Conservation (phyloP, 2,797 vertebrate genomes). For the Vireo griseus region DNA sequence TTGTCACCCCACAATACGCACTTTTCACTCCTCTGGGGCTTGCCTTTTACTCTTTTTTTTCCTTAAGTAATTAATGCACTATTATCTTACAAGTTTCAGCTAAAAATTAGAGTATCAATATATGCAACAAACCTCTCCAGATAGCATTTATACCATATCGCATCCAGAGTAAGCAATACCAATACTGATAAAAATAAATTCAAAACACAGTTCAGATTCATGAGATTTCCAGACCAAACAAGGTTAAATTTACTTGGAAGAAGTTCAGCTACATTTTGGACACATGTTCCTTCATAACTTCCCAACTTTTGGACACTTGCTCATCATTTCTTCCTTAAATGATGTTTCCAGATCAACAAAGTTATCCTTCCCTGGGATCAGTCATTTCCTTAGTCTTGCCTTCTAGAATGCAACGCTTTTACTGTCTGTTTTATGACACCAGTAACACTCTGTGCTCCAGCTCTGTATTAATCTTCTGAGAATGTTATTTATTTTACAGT, state of each 20-base stretch:
- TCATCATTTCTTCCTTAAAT: slow-evolving; percentile 29
- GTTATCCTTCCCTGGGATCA: background rate
- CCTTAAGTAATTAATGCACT: background rate
- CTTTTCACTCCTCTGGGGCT: background rate
- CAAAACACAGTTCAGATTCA: background rate
- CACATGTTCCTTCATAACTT: background rate
- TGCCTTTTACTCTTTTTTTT: background rate
- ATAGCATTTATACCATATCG: background rate
- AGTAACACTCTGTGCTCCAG: slow-evolving; percentile 38
- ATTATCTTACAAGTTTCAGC: background rate
- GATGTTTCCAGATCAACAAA: slow-evolving; percentile 48
- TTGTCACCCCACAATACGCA: background rate
- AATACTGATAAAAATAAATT: background rate
- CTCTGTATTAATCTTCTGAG: slow-evolving; percentile 46
- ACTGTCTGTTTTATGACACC: slow-evolving; percentile 58
- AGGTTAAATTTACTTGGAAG: slow-evolving; percentile 6
- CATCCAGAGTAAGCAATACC: background rate
- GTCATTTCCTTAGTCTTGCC: slow-evolving; percentile 25
- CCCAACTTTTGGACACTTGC: background rate
- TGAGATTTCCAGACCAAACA: slow-evolving; percentile 11
- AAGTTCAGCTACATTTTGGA: background rate
- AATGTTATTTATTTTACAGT: slow-evolving; percentile 48
- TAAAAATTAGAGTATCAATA: background rate
- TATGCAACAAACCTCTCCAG: background rate
- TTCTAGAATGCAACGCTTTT: slow-evolving; percentile 43